These are phyloP conservation scores for Sphenopsis melanotis DNA, from an alignment of 2,797 vertebrate genomes.

Conservation along the genomic window DNA sequence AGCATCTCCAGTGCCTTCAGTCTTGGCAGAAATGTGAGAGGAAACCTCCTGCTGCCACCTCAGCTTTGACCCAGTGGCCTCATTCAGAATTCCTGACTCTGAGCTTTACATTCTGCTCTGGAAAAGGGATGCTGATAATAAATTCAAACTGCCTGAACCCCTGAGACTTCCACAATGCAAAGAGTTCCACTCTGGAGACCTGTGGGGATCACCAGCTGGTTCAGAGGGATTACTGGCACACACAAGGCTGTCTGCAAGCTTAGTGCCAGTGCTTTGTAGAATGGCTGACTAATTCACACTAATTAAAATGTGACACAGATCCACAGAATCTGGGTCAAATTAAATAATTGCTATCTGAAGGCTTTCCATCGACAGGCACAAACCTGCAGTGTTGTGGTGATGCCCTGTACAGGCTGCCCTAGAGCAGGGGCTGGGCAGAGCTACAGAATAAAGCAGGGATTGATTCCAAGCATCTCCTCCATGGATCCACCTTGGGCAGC, in stretches of 20 bases:
- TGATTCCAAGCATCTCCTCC: neutral
- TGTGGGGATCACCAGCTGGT: neutral
- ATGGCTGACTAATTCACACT: neutral
- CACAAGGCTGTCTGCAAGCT: neutral
- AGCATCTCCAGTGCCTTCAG: neutral
- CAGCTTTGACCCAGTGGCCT: neutral
- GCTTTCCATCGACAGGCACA: neutral
- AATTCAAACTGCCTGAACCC: neutral
- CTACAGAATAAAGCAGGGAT: neutral
- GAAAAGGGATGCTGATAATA: neutral
- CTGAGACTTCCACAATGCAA: neutral
- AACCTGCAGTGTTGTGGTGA: neutral
- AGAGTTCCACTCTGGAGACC: neutral
- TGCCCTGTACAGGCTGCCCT: neutral
- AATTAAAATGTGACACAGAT: conserved; percentile 27
- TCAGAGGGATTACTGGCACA: neutral
- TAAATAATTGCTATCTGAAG: neutral
- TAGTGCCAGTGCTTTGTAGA: neutral
- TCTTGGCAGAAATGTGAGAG: neutral
- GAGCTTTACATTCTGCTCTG: neutral
- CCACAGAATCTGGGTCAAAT: neutral
- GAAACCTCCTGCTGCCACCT: neutral
- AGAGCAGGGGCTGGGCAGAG: neutral
- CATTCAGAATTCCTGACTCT: neutral
- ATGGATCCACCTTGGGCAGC: neutral